Evolutionary conservation across 2,797 vertebrate genomes (phyloP), one percentile per base, ranked within the genome.

Genomic region (Falco cherrug): DNA sequence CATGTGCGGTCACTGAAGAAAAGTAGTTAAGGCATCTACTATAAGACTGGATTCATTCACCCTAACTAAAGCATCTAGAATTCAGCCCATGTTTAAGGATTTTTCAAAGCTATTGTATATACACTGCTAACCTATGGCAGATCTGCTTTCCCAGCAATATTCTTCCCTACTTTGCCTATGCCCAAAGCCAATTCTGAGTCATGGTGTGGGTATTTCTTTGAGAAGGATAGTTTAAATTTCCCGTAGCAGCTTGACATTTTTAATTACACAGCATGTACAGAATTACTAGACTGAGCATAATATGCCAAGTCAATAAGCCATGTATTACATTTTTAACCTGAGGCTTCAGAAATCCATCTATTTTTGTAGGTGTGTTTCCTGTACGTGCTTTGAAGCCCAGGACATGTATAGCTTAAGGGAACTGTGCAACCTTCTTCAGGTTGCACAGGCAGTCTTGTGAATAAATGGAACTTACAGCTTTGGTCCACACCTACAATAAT

Each of bases 321-420:
- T 43, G 47, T 56, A 90, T 61, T 91, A 88, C 59, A 70, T 91
- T 84, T 92, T 83, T 93, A 88, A 84, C 94, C 80, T 5, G 57
- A 78, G 91, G 94, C 77, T 92, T 90, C 54, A 95, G 74, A 94
- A 95, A 95, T 54, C 47, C 26, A 5, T 87, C 31, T 84, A 33
- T 73, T 96, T 88, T 85, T 75, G 59, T 84, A 92, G 76, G 51
- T 82, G 65, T 77, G 84, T 70, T 88, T 76, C 63, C 54, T 75
- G 39, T 35, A 88, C 2, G 0, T 60, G 59, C 88, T 97, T 96
- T 96, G 90, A 95, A 92, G 76, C 53, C 47, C 69, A 53, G 56
- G 71, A 85, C 79, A 85, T 1, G 9, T 45, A 51, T 84, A 89
- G 69, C 81, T 96, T 80, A 92, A 97, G 84, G 91, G 76, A 60